Conservation (phyloP, 1,140 invertebrate genomes). For the Drosophila lacertosa region DNA sequence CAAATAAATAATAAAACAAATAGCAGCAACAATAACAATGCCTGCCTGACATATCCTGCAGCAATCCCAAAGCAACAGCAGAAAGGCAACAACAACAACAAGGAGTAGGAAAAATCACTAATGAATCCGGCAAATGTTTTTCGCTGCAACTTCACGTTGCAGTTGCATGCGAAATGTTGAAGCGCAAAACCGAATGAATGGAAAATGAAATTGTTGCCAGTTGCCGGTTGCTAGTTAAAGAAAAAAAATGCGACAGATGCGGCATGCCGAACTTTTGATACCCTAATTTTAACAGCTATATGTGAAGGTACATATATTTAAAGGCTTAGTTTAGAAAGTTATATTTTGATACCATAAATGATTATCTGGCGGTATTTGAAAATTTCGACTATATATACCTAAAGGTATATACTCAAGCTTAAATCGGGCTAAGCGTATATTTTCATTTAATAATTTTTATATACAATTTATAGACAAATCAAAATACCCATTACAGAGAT, state of each 20-base stretch:
- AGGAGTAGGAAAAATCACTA: conserved; percentile 51
- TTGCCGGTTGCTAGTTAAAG: conserved; percentile 20
- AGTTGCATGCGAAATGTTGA: conserved; percentile 52
- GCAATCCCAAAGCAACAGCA: conserved; percentile 31
- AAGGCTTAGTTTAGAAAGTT: too few relatives aligned
- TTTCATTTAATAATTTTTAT: too few relatives aligned
- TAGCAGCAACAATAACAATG: conserved; percentile 53
- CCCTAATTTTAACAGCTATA: neutral
- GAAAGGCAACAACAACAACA: conserved; percentile 26
- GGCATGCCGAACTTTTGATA: neutral
- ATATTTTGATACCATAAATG: too few relatives aligned
- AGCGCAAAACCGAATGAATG: conserved; percentile 43
- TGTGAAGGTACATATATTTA: too few relatives aligned
- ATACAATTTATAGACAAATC: neutral
- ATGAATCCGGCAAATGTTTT: conserved; percentile 62
- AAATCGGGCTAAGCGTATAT: too few relatives aligned
- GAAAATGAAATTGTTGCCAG: conserved; percentile 60
- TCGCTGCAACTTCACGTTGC: conserved; percentile 49
- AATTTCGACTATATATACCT: neutral
- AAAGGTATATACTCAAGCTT: too few relatives aligned
- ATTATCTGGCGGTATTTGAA: too few relatives aligned
- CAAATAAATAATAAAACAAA: conserved; percentile 67
- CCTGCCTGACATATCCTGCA: conserved; percentile 55
- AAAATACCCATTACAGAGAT: neutral
- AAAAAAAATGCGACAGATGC: neutral